Conservation (phyloP, 2,888 invertebrate genomes). For the Drosophila bunnanda region DNA sequence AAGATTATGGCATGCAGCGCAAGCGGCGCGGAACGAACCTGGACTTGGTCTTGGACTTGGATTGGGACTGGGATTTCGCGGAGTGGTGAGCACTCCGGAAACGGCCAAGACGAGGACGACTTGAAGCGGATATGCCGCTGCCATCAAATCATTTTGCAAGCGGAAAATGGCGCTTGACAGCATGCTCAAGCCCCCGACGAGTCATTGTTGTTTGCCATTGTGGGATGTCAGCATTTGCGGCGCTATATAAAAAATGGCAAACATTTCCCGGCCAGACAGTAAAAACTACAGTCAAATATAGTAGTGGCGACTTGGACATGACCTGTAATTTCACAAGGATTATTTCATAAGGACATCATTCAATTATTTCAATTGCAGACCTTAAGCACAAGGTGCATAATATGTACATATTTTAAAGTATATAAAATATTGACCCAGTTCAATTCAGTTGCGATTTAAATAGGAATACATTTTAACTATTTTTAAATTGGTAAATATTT, state of each 20-base stretch:
- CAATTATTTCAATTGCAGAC: no score
- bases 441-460: neutral
- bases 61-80: constrained; percentile 3
- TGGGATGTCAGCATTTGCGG: constrained; percentile 67
- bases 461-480: neutral
- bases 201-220: constrained; percentile 55
- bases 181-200: constrained; percentile 38
- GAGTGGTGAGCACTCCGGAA: constrained; percentile 7
- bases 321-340: neutral
- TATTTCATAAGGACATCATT: no score
- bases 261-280: constrained; percentile 57
- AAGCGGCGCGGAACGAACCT: constrained; percentile 41
- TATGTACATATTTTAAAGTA: no score
- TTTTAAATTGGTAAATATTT: neutral
- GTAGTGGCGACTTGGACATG: constrained; percentile 4
- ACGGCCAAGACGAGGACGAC: constrained; percentile 35
- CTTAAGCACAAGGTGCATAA: neutral
- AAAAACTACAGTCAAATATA: constrained; percentile 22
- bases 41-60: neutral
- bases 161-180: constrained; percentile 78
- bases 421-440: neutral
- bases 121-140: constrained; percentile 73
- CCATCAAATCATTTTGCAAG: constrained; percentile 82
- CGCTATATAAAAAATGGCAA: constrained; percentile 67
- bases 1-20: constrained; percentile 73